Evolutionary conservation across 2,113 vertebrate genomes (phyloP).

Genomic region (Ailurus styani): DNA sequence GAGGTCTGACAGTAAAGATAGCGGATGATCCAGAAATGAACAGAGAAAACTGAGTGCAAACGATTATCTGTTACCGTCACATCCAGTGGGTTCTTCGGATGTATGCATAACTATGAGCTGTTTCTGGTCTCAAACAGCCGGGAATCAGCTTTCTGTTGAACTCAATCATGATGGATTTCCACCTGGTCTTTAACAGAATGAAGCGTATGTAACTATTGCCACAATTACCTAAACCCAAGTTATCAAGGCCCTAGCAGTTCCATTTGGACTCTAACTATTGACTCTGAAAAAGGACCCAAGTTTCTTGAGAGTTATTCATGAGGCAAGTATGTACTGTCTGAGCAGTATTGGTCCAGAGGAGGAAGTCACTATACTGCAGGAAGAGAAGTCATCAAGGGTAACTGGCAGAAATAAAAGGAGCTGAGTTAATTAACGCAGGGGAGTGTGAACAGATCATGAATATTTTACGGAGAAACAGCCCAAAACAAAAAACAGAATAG

Average conservation of each 20-base stretch:
- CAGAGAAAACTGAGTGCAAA: not conserved
- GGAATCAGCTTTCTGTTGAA: conserved; percentile 9
- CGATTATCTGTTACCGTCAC: not conserved
- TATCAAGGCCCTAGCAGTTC: not conserved
- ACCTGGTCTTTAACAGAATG: not conserved
- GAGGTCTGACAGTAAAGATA: not conserved
- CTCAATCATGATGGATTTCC: not conserved
- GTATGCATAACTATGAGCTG: not conserved
- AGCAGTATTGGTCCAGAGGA: not conserved
- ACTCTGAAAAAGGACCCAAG: not conserved
- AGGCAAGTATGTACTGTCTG: not conserved
- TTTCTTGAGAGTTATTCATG: not conserved
- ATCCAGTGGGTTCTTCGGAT: not conserved
- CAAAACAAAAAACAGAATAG: not conserved
- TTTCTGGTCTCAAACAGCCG: not conserved
- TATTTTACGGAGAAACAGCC: not conserved
- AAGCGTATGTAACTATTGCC: not conserved
- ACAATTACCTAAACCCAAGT: conserved; percentile 1
- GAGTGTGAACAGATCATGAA: not conserved
- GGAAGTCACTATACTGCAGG: not conserved
- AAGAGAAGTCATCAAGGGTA: conserved; percentile 10
- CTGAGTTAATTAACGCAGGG: not conserved
- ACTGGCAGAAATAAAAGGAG: conserved; percentile 28
- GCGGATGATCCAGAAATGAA: not conserved
- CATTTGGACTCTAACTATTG: not conserved